Conservation (phyloP, 2,113 vertebrate species). For the Notechis scutatus region DNA sequence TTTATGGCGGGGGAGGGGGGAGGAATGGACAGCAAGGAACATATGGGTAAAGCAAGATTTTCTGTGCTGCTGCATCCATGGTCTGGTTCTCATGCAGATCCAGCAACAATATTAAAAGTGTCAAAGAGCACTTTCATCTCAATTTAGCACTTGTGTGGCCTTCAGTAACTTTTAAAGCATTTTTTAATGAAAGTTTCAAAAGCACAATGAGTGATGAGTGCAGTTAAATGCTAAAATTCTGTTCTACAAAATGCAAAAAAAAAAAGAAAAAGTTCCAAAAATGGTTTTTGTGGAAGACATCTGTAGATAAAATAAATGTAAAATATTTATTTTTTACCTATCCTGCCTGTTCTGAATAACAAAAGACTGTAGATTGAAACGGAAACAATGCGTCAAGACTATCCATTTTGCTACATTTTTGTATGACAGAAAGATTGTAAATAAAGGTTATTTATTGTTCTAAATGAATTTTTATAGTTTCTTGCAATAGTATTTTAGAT, state of each 20-base stretch:
- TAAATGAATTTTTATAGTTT: constrained; percentile 62
- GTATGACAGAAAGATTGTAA: constrained; percentile 76
- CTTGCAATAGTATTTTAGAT: constrained; percentile 48
- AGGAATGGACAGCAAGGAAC: constrained; percentile 35
- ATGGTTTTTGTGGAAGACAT: constrained; percentile 39
- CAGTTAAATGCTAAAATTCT: constrained; percentile 61
- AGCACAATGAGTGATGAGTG: constrained; percentile 67
- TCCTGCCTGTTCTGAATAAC: constrained; percentile 59
- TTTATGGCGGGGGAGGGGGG: neutral
- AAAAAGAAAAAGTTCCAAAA: constrained; percentile 12
- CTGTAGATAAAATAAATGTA: constrained; percentile 62
- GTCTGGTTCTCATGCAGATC: constrained; percentile 50
- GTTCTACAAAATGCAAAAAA: constrained; percentile 54
- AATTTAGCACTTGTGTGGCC: constrained; percentile 57
- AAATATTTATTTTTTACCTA: constrained; percentile 78
- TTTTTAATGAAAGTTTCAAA: constrained; percentile 71
- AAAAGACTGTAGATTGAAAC: constrained; percentile 65
- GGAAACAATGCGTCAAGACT: constrained; percentile 74
- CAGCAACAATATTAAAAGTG: constrained; percentile 46
- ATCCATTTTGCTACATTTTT: constrained; percentile 69
- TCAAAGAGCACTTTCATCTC: constrained; percentile 61
- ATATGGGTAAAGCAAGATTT: neutral
- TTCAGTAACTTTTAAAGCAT: constrained; percentile 29
- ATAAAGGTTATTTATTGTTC: constrained; percentile 84
- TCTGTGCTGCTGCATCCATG: constrained; percentile 27